These are phyloP conservation scores for Callopanchax toddi DNA, from an alignment of 2,113 vertebrate genomes.

Conservation along the genomic window DNA sequence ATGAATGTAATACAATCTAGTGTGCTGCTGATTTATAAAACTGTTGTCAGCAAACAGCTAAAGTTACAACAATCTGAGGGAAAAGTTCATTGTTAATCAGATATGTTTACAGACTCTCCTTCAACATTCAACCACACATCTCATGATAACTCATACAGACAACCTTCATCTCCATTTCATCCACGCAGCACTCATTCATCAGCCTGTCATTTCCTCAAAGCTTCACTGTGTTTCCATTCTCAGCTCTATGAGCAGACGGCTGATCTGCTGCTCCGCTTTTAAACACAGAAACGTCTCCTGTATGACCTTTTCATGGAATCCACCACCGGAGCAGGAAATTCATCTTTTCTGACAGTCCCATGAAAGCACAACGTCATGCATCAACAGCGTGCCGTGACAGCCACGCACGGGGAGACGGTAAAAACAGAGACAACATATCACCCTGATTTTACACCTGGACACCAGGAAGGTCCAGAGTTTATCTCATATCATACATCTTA, in stretches of 20 bases:
- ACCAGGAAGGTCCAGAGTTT: background rate
- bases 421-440: too few species aligned
- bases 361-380: too few species aligned
- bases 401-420: too few species aligned
- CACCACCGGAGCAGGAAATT: background rate
- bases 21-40: too few species aligned
- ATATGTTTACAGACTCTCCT: background rate
- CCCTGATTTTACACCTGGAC: too few species aligned
- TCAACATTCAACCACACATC: background rate
- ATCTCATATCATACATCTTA: too few species aligned
- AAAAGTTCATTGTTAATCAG: too few species aligned
- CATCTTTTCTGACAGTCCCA: too few species aligned
- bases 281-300: conserved; percentile 10
- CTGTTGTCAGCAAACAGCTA: too few species aligned
- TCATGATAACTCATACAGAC: background rate
- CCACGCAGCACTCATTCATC: conserved; percentile 8
- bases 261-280: conserved; percentile 3
- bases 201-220: background rate
- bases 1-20: too few species aligned
- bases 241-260: background rate
- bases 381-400: too few species aligned
- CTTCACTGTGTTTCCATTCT: background rate
- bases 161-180: conserved; percentile 4
- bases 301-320: conserved; percentile 34
- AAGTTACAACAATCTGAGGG: too few species aligned